Conservation (phyloP, 1,140 invertebrate species). For the Zophobas atratus region DNA sequence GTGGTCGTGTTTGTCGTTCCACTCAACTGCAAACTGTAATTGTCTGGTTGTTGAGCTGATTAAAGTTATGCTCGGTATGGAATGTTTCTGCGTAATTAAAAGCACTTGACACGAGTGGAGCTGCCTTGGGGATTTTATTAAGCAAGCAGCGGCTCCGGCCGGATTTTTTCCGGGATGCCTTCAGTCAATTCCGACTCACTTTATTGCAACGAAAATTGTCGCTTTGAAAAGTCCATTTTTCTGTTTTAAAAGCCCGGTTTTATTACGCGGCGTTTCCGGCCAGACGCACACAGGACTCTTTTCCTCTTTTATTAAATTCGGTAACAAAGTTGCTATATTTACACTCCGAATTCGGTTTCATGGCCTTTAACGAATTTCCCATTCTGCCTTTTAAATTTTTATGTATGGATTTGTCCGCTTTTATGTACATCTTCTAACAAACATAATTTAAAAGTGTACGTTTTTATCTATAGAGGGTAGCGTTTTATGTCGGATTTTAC, state of each 20-base stretch:
- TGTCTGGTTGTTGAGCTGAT: slow-evolving; percentile 32
- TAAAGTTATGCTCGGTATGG: slow-evolving; percentile 41
- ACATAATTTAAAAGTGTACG: slow-evolving; percentile 30
- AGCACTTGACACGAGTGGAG: slow-evolving; percentile 42
- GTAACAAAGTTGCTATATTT: not conserved
- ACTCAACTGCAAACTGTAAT: slow-evolving; percentile 36
- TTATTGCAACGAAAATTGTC: slow-evolving; percentile 19
- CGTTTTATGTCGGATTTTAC: slow-evolving; percentile 38
- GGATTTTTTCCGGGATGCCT: slow-evolving; percentile 19
- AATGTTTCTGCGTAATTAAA: slow-evolving; percentile 43
- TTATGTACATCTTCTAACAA: slow-evolving; percentile 25
- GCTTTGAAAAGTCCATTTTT: slow-evolving; percentile 19
- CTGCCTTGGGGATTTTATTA: slow-evolving; percentile 39
- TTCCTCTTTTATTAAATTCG: not conserved
- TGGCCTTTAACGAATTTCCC: slow-evolving; percentile 7
- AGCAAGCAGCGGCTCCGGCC: slow-evolving; percentile 13
- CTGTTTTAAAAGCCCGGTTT: slow-evolving; percentile 5
- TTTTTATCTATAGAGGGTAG: slow-evolving; percentile 38
- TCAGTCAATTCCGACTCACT: slow-evolving; percentile 15
- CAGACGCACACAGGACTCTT: not conserved
- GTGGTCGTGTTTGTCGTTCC: slow-evolving; percentile 17
- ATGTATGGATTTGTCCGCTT: not conserved
- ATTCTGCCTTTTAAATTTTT: slow-evolving; percentile 7
- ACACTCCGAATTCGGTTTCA: slow-evolving; percentile 7
- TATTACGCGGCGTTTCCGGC: not conserved